Base-by-base conservation (phyloP, 2,888 invertebrate species). In the Lasioglossum villosulum region DNA sequence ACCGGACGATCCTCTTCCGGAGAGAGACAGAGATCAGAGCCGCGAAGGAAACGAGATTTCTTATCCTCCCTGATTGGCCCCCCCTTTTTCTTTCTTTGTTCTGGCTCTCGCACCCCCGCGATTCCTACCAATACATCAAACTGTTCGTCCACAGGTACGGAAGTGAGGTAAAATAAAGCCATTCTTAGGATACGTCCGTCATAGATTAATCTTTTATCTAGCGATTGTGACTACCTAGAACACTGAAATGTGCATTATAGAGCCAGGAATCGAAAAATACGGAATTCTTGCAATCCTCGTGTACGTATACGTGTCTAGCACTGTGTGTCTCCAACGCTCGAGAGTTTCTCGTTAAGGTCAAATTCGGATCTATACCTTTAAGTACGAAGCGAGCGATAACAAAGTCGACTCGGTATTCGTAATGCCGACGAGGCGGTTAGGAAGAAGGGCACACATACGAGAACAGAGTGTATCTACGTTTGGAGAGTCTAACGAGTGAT, bases 401-500 rank as follows among this genome's bases (percentile, higher is more conserved):
- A 4, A 59, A 52, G n/a, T 52, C 10, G 27, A 59, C 59, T 59
- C 4, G 59, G 27, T 59, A 27, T 59, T 59, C 59, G 59, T 27
- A 5, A 5, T 59, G 27, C 1, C 27, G 27, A 12, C 14, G 16
- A 14, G 63, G 6, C 63, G 63, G 63, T 16, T 16, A 16, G 63
- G 16, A 63, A 79, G 16, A 63, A 79, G 66, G 48, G 8, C 8
- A 77, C 82, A 86, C 34, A 78, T 84, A 84, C 81, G 84, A 84
- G 84, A 14, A 86, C 77, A 80, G 68, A 37, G 37, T 37, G 80
- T 89, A 86, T 84, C 84, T 86, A 72, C 80, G 87, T 84, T 87
- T 85, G 73, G 82, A 79, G 84, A 82, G 86, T 90, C 90, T 89
- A 89, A 75, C 86, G 80, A 89, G 91, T 93, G 93, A 93, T 93